These are phyloP conservation scores for Cenopis cana DNA, from an alignment of 2,888 invertebrate species.

Conservation along the genomic window DNA sequence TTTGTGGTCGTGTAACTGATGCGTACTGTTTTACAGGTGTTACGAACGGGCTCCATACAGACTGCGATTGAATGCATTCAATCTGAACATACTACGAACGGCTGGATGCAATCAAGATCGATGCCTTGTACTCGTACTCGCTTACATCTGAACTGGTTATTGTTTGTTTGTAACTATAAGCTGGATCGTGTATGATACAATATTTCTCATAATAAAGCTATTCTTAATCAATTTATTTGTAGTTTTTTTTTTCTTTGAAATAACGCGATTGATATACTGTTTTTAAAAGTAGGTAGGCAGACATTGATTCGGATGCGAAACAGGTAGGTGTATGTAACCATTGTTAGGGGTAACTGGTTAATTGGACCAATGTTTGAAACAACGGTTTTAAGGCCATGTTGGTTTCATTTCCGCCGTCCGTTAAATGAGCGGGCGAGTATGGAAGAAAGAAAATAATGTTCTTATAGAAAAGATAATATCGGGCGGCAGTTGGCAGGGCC, in stretches of 20 bases:
- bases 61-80: constrained; percentile 30
- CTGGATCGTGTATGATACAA: neutral
- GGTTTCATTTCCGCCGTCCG: constrained; percentile 82
- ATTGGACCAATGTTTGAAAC: neutral
- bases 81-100: constrained; percentile 44
- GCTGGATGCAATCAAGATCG: constrained; percentile 44
- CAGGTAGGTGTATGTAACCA: neutral
- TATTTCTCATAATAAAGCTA: constrained; percentile 10
- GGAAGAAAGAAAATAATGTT: constrained; percentile 83
- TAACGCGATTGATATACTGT: neutral
- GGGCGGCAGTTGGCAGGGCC: constrained; percentile 42
- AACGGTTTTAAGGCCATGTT: constrained; percentile 71
- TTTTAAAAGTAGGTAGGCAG: neutral
- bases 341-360: neutral
- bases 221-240: constrained; percentile 3
- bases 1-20: neutral
- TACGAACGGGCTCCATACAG: constrained; percentile 19
- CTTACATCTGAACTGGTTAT: constrained; percentile 45
- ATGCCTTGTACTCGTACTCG: constrained; percentile 46
- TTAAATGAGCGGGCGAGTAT: constrained; percentile 78
- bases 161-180: constrained; percentile 32
- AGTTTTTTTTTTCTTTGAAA: constrained; percentile 17
- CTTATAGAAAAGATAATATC: constrained; percentile 81
- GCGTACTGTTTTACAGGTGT: constrained; percentile 13
- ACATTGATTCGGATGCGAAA: neutral